These are phyloP conservation scores for Pseudachorutes palmiensis DNA, from an alignment of 1,140 invertebrate species.

Conservation along the genomic window DNA sequence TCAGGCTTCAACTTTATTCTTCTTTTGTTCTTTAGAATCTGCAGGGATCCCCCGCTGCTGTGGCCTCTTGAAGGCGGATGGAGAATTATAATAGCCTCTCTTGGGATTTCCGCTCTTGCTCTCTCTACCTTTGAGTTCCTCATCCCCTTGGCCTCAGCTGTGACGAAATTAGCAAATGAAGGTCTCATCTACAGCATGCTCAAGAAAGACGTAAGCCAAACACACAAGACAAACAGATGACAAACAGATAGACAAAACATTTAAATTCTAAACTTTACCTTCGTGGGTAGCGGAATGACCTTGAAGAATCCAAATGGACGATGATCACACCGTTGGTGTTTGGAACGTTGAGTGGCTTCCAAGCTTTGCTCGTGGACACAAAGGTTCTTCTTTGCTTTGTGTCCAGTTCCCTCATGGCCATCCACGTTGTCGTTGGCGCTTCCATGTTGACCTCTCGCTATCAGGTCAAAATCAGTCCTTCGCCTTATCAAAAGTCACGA, in stretches of 20 bases:
- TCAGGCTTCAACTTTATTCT: too few species aligned
- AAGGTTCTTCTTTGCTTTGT: slow-evolving; percentile 31
- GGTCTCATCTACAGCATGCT: slow-evolving; percentile 28
- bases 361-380: slow-evolving; percentile 34
- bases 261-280: too few species aligned
- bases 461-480: slow-evolving; percentile 19
- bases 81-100: slow-evolving; percentile 31
- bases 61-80: slow-evolving; percentile 34
- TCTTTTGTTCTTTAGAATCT: slow-evolving; percentile 15
- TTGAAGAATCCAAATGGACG: slow-evolving; percentile 18
- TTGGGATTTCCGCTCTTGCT: slow-evolving; percentile 33
- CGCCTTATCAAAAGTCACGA: background rate
- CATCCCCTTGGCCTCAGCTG: slow-evolving; percentile 21
- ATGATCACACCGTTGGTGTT: slow-evolving; percentile 32
- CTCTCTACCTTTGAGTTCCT: slow-evolving; percentile 35
- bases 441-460: slow-evolving; percentile 34
- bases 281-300: background rate
- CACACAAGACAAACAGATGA: background rate
- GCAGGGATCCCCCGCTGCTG: slow-evolving; percentile 34
- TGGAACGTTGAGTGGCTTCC: slow-evolving; percentile 26
- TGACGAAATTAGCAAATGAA: slow-evolving; percentile 35
- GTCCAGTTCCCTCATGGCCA: slow-evolving; percentile 30
- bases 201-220: background rate
- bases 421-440: slow-evolving; percentile 31
- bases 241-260: too few species aligned